Conservation (phyloP, 2,113 vertebrate genomes). For the Callospermophilus lateralis region DNA sequence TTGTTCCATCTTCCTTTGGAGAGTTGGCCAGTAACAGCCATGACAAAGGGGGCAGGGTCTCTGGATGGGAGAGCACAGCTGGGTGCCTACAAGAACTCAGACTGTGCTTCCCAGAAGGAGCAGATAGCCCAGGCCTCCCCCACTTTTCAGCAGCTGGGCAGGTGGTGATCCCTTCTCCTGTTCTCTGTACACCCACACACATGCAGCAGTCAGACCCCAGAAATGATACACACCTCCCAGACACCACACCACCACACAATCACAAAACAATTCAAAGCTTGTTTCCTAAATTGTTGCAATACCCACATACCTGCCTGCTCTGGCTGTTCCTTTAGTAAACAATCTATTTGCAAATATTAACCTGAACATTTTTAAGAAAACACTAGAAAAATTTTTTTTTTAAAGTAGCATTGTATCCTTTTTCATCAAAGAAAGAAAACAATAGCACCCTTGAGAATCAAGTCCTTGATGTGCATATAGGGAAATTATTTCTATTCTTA, state of each 20-base stretch:
- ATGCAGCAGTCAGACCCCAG: not conserved
- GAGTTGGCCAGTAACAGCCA: constrained; percentile 38
- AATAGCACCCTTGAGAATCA: constrained; percentile 41
- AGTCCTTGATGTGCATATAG: constrained; percentile 58
- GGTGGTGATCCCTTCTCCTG: constrained; percentile 63
- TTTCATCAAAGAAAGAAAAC: constrained; percentile 50
- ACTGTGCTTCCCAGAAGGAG: constrained; percentile 62
- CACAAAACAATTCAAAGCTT: constrained; percentile 61
- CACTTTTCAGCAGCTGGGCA: constrained; percentile 70
- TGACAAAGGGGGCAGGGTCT: constrained; percentile 57
- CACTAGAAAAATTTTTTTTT: not conserved
- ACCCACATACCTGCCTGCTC: constrained; percentile 43
- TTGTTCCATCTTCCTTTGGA: not conserved
- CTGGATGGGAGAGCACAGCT: constrained; percentile 45
- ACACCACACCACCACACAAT: constrained; percentile 22
- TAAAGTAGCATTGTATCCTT: constrained; percentile 19
- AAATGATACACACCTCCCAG: not conserved
- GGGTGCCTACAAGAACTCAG: not conserved
- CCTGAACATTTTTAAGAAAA: not conserved
- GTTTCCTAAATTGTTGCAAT: constrained; percentile 46
- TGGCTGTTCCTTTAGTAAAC: constrained; percentile 31
- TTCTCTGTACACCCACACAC: constrained; percentile 31
- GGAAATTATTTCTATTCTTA: constrained; percentile 55
- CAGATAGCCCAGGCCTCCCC: constrained; percentile 62
- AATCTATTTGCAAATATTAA: constrained; percentile 27